Conservation (phyloP, 2,888 invertebrate species). For the Anorthoa munda region DNA sequence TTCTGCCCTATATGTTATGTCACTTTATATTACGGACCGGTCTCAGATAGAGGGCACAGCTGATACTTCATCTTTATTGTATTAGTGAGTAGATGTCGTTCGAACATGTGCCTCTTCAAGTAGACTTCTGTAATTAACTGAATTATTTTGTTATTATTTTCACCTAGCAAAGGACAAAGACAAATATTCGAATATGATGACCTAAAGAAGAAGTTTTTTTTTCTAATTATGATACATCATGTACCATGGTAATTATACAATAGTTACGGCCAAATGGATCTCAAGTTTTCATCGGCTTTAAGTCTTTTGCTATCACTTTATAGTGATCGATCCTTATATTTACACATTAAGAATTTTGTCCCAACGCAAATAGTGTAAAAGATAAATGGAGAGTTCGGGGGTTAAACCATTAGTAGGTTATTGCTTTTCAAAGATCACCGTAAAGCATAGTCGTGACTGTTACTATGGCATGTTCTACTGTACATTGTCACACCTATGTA, state of each 20-base stretch:
- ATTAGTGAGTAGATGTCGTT: background rate
- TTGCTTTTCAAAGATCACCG: background rate
- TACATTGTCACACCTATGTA: too few species aligned
- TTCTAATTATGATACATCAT: background rate
- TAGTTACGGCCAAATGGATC: background rate
- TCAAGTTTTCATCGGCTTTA: background rate
- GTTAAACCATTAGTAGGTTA: too few species aligned
- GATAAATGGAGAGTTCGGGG: too few species aligned
- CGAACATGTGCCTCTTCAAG: background rate
- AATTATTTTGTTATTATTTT: background rate
- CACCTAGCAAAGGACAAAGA: background rate
- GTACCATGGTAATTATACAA: background rate
- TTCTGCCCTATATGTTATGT: conserved; percentile 15
- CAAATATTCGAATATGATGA: background rate
- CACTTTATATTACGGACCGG: conserved; percentile 23
- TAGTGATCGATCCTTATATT: background rate
- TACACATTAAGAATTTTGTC: too few species aligned
- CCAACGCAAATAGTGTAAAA: too few species aligned
- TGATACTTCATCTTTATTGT: conserved; percentile 36
- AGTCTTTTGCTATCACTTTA: background rate
- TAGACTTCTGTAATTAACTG: background rate
- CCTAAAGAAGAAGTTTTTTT: background rate
- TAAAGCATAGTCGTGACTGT: too few species aligned
- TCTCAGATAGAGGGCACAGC: conserved; percentile 14
- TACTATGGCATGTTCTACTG: too few species aligned